Evolutionary conservation across 1,140 invertebrate genomes (phyloP).

Genomic region (Caerostris darwini): DNA sequence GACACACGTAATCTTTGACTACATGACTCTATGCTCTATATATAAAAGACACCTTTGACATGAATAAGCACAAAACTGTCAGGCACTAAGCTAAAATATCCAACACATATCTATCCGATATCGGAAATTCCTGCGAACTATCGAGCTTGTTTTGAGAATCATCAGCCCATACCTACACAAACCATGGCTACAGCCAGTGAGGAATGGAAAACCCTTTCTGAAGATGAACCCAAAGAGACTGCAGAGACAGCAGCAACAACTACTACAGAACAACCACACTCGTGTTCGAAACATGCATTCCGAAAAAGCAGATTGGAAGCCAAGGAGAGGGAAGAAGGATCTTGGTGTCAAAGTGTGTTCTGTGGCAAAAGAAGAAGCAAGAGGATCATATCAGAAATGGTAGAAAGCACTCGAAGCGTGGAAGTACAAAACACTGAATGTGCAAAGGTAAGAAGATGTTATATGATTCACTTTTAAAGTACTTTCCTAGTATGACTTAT

Average conservation of each 20-base stretch:
- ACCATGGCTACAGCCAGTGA: constrained; percentile 31
- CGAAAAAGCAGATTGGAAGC: constrained; percentile 26
- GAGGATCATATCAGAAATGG: constrained; percentile 39
- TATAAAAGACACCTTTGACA: no score
- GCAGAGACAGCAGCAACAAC: not conserved
- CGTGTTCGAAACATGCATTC: not conserved
- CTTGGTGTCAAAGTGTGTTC: constrained; percentile 57
- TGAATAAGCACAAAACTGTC: no score
- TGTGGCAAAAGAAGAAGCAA: constrained; percentile 18
- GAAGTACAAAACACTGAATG: constrained; percentile 64
- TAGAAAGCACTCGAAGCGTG: not conserved
- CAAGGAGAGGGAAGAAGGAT: not conserved
- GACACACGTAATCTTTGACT: no score
- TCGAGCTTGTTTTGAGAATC: not conserved
- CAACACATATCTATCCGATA: not conserved
- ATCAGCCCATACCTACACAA: not conserved
- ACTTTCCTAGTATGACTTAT: no score
- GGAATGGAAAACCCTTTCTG: not conserved
- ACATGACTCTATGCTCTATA: no score
- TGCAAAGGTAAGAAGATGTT: constrained; percentile 14
- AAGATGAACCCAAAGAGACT: not conserved
- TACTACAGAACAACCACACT: constrained; percentile 39
- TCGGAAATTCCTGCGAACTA: not conserved
- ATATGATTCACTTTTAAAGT: no score
- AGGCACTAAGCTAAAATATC: no score